Percentiles rank a stretch among this genome's conserved stretches.
Evolutionary conservation across 2,113 vertebrate genomes (phyloP).

Genomic region (Coptodon rendalli): DNA sequence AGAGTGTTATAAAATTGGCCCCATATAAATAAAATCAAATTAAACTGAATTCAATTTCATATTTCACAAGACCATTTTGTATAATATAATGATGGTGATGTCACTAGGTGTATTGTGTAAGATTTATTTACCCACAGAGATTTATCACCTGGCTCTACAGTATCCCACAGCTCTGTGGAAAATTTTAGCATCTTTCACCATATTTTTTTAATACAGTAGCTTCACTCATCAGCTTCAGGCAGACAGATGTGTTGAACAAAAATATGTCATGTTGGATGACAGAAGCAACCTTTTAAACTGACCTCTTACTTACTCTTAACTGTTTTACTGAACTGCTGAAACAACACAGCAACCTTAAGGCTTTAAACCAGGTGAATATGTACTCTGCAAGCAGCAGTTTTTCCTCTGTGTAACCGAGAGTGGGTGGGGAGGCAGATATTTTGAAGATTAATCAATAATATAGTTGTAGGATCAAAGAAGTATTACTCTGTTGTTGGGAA

Average conservation of each 20-base stretch:
- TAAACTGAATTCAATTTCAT: neutral
- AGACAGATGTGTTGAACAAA: neutral
- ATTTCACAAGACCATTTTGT: neutral
- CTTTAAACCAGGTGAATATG: neutral
- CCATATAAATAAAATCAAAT: accelerated
- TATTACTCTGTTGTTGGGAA: neutral
- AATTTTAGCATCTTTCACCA: neutral
- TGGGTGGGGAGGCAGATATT: neutral
- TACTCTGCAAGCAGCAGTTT: neutral
- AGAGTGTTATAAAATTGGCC: neutral
- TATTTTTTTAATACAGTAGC: neutral
- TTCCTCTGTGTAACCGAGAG: neutral
- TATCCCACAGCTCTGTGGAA: neutral
- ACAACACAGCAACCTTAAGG: neutral
- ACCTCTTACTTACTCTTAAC: neutral
- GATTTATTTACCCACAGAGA: neutral
- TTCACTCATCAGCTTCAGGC: neutral
- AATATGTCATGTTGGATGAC: neutral
- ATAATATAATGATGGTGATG: neutral
- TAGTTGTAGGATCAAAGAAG: neutral
- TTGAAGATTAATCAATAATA: neutral
- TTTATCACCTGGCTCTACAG: neutral
- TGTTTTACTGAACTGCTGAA: neutral
- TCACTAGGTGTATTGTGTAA: neutral
- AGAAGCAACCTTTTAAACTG: neutral